Evolutionary conservation across 2,888 invertebrate species (phyloP), one percentile per base, ranked within the genome.

Genomic region (Fragum whitleyi): DNA sequence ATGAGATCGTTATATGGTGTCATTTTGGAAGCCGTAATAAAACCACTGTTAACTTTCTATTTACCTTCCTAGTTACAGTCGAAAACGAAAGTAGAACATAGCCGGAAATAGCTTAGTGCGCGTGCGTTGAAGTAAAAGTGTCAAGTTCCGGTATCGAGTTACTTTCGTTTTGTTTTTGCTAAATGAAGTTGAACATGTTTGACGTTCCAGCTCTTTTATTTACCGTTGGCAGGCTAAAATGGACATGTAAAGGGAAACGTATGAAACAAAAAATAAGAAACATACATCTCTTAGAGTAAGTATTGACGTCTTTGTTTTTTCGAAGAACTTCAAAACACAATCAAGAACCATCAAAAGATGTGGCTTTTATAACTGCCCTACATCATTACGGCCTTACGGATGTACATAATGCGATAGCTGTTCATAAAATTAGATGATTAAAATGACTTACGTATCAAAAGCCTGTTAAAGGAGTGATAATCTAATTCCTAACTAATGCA

Each of bases 111-210:
- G 5, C 0, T 11, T 1, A 26, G 0, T 32, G 26, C 65, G 65
- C 65, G 42, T 65, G 65, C 26, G 42, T 36, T 6, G 11, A 21
- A 23, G 23, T 21, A 21, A 9, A 26, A 42, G 14, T 42, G 11
- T 23, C n/a, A 36, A 32, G 29, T 57, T 65, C 65, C 65, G 55
- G 55, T 70, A 70, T 70, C 70, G 19, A 28, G 21, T 73, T 65
- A 67, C 74, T 74, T 67, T 55, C 55, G 65, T 74, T 74, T 74
- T 74, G 74, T 74, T 21, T 55, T 74, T 67, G 55, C 59, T 39
- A 53, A 74, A 28, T 42, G 74, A 74, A 59, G 67, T 51, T n/a
- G 42, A 74, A 67, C 67, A 65, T 26, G 67, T 65, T 53, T 67
- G 19, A 73, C 57, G 59, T 73, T 73, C 47, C 73, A 42, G 16